These are phyloP conservation scores for Leucoptera coffeella DNA, from an alignment of 2,888 invertebrate genomes.

Conservation along the genomic window DNA sequence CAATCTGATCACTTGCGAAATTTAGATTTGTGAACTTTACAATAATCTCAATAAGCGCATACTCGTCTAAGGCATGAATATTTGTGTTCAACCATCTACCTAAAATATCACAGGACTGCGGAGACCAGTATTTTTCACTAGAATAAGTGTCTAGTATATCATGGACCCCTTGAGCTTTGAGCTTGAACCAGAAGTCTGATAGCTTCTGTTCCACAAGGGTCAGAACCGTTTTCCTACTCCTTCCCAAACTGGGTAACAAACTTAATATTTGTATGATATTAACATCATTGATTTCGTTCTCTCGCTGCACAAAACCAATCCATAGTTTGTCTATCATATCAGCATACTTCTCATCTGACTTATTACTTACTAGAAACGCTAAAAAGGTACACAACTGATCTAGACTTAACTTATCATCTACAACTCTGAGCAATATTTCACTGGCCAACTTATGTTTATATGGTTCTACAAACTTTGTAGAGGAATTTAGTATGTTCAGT, in stretches of 20 bases:
- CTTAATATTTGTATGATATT: conserved; percentile 54
- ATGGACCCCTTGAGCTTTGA: conserved; percentile 35
- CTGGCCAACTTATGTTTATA: conserved; percentile 51
- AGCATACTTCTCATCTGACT: conserved; percentile 31
- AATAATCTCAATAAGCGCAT: conserved; percentile 45
- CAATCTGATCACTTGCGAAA: conserved; percentile 49
- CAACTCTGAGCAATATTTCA: conserved; percentile 55
- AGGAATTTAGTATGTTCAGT: conserved; percentile 29
- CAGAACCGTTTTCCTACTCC: conserved; percentile 53
- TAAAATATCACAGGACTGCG: conserved; percentile 28
- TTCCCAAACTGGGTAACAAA: conserved; percentile 49
- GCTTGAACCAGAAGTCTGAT: conserved; percentile 47
- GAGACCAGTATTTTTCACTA: conserved; percentile 25
- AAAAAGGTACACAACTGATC: conserved; percentile 56
- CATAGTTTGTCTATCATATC: conserved; percentile 59
- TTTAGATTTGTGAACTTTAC: conserved; percentile 47
- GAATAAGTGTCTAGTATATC: conserved; percentile 38
- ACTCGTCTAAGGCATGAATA: conserved; percentile 55
- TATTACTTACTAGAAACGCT: conserved; percentile 43
- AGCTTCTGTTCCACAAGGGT: conserved; percentile 55
- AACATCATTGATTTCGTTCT: conserved; percentile 47
- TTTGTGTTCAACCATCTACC: conserved; percentile 56
- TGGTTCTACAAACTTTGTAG: conserved; percentile 28
- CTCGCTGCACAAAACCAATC: conserved; percentile 56
- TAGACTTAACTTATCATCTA: conserved; percentile 52